These are phyloP conservation scores for Trogon melanurus DNA, from an alignment of 2,113 vertebrate species.

Conservation along the genomic window DNA sequence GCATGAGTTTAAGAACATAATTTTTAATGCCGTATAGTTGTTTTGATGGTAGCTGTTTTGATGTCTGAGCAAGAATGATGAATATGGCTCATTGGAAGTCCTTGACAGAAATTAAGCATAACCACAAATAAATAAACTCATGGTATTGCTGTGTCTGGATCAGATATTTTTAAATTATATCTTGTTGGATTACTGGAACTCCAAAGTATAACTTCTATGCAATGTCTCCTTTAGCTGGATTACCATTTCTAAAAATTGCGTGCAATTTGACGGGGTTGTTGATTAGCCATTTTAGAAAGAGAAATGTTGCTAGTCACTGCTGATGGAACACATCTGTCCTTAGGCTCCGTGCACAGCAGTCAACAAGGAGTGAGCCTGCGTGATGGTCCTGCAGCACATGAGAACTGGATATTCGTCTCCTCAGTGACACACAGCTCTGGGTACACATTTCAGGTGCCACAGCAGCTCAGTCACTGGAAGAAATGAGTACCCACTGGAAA, in stretches of 20 bases:
- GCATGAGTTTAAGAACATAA: not conserved
- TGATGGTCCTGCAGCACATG: accelerated
- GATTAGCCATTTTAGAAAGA: not conserved
- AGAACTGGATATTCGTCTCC: not conserved
- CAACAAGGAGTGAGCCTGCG: not conserved
- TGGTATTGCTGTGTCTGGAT: not conserved
- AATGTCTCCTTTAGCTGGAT: not conserved
- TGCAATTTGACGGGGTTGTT: not conserved
- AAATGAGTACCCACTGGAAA: not conserved
- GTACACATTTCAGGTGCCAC: not conserved
- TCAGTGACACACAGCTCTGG: accelerated
- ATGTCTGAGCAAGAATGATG: not conserved
- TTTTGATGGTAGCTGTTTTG: not conserved
- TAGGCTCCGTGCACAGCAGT: accelerated
- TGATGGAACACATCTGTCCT: not conserved
- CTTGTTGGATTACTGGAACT: not conserved
- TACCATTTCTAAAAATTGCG: not conserved
- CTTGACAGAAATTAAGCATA: not conserved
- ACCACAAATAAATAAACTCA: not conserved
- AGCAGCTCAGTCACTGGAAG: not conserved
- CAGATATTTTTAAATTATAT: not conserved
- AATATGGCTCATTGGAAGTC: not conserved
- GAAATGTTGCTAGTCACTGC: not conserved
- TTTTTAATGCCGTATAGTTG: not conserved
- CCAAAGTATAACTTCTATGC: not conserved